A percentile compares a stretch with the other conserved stretches of the same genome.
phyloP scores from a whole-genome alignment of 1,140 invertebrate genomes.

The Drosophila carrolli region DNA sequence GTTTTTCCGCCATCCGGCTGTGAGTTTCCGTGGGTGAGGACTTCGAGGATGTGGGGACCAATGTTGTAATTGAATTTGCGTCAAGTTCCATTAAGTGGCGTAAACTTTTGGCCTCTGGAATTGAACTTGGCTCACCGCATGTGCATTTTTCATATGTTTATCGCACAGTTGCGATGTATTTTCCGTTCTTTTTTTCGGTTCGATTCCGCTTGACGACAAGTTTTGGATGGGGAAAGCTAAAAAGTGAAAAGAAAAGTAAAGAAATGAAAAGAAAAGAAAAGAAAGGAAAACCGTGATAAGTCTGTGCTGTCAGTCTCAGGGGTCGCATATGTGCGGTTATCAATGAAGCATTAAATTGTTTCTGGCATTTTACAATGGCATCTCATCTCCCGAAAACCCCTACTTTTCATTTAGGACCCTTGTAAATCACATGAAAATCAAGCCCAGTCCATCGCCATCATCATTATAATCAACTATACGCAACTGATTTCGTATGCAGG shows the following conservation, averaged over 20 bases:
- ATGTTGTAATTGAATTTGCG: constrained; percentile 81
- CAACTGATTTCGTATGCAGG: constrained; percentile 68
- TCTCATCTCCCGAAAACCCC: constrained; percentile 10
- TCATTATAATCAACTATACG: constrained; percentile 37
- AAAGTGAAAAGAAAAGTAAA: constrained; percentile 20
- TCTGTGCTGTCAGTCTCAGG: constrained; percentile 42
- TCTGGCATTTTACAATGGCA: constrained; percentile 63
- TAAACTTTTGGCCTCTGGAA: constrained; percentile 77
- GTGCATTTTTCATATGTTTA: constrained; percentile 83
- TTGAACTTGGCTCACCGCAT: constrained; percentile 73
- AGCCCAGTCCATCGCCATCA: constrained; percentile 24
- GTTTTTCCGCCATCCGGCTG: constrained; percentile 29
- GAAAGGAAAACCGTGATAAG: constrained; percentile 41
- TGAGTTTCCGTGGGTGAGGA: constrained; percentile 6
- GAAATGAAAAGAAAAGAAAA: constrained; percentile 24
- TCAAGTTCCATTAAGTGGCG: constrained; percentile 83
- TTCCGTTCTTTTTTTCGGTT: constrained; percentile 13
- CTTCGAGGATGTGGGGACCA: constrained; percentile 7
- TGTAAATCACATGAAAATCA: constrained; percentile 34
- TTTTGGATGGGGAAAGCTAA: constrained; percentile 3
- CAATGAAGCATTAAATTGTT: constrained; percentile 83
- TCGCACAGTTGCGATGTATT: constrained; percentile 70
- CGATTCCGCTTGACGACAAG: constrained; percentile 38
- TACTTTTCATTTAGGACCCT: constrained; percentile 8
- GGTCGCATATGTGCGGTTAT: constrained; percentile 66